Base-by-base conservation (phyloP, 2,888 invertebrate species). In the Diarsia mendica region DNA sequence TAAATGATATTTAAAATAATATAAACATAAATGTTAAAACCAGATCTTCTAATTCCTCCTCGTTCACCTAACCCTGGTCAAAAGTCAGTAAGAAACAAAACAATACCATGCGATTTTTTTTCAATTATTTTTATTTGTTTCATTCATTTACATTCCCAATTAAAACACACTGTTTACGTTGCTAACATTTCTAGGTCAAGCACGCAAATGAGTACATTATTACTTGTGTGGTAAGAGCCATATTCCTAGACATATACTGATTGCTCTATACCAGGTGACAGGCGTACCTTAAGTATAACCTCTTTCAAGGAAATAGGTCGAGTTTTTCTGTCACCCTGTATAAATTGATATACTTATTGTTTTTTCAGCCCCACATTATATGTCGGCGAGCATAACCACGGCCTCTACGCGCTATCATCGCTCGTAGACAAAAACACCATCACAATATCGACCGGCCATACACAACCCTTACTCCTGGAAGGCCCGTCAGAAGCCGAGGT, bases 341-440 rank as follows among this genome's bases (percentile, higher is more conserved):
- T 28, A 28, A 28, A 28, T 28, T 28, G 2, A 28, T 28, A n/a
- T n/a, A n/a, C n/a, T n/a, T n/a, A 28, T 28, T 28, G 28, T 28
- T 28, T 28, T 28, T 97, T 84, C 94, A 99, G 99, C 87, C 98
- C 98, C 75, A 98, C 99, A 0, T 96, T 99, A 51, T 99, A 99
- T 93, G 98, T 99, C 76, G 99, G 99, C 0, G 98, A 99, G 91
- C 97, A 97, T 67, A 96, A 97, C 80, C 97, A 98, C 89, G 99
- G 99, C 0, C 95, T 99, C 0, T 99, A 99, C 94, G 99, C 99
- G 0, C 94, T 99, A 71, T 98, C 99, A 1, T 98, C 99, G 0
- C 95, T 99, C 44, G 99, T 99, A 1, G 99, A 99, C 95, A 98
- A 99, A 89, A 98, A 98, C 85, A 98, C 98, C 5, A 98, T 98